These are phyloP conservation scores for Dicrostonyx torquatus DNA, from an alignment of 2,797 vertebrate genomes.

Conservation along the genomic window DNA sequence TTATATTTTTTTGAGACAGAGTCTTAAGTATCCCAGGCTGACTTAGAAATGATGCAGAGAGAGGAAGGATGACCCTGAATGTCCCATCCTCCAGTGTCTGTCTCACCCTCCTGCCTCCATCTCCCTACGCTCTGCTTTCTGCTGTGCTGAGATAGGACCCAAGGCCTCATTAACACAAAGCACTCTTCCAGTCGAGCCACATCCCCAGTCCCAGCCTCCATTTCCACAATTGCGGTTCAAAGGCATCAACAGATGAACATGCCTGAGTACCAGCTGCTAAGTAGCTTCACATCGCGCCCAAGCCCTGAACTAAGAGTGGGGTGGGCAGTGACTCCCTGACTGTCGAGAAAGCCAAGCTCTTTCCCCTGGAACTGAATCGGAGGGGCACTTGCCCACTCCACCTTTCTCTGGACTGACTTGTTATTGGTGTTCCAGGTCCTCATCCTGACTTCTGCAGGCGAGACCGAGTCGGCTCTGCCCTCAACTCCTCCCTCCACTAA, in stretches of 20 bases:
- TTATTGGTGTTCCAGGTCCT: neutral
- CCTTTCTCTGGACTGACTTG: neutral
- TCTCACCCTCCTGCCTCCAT: neutral
- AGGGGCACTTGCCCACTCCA: neutral
- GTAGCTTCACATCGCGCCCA: neutral
- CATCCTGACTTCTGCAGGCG: neutral
- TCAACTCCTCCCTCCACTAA: fast-evolving
- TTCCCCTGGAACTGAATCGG: neutral
- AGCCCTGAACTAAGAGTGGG: neutral
- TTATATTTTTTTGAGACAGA: neutral
- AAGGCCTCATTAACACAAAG: neutral
- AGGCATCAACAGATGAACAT: neutral
- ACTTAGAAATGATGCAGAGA: neutral
- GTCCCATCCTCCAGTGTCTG: neutral
- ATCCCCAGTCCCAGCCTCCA: neutral
- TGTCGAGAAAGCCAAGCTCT: neutral
- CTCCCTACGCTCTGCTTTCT: neutral
- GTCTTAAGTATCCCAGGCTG: neutral
- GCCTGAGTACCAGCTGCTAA: neutral
- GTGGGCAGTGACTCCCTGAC: neutral
- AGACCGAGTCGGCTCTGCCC: neutral
- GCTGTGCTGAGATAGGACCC: neutral
- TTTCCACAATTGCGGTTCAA: neutral
- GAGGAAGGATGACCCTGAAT: neutral
- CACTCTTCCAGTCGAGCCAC: neutral